Percentiles rank a stretch among this genome's conserved stretches.
Evolutionary conservation across 2,113 vertebrate genomes (phyloP).

Genomic region (Eubucco bourcierii): DNA sequence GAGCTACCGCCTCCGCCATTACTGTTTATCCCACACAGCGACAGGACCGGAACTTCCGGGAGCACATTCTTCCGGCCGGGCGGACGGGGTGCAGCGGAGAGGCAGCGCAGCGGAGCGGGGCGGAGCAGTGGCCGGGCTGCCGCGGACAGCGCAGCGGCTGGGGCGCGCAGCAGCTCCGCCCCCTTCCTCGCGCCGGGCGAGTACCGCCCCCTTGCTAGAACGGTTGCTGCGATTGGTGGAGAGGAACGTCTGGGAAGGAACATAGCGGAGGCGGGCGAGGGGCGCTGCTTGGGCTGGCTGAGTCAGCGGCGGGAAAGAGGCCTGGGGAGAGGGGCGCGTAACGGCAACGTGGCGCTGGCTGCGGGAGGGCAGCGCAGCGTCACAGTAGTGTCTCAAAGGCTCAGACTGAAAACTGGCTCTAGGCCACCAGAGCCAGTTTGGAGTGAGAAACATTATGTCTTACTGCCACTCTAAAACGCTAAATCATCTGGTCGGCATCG

Average conservation of each 20-base stretch:
- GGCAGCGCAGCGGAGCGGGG: background rate
- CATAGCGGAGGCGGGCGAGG: too few relatives aligned
- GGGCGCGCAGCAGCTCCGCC: background rate
- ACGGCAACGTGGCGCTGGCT: background rate
- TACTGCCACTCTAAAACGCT: background rate
- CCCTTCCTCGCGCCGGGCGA: background rate
- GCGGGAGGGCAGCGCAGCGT: background rate
- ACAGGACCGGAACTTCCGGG: slow-evolving; percentile 79
- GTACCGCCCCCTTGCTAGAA: background rate
- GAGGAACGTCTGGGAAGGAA: too few relatives aligned
- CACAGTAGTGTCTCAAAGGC: background rate
- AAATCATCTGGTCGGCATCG: background rate
- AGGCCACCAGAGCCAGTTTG: accelerated
- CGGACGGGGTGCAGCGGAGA: background rate
- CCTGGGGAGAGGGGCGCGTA: accelerated
- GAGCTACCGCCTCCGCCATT: slow-evolving; percentile 81
- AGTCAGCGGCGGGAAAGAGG: background rate
- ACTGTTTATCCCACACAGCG: slow-evolving; percentile 79
- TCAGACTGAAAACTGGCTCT: accelerated
- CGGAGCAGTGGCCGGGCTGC: background rate
- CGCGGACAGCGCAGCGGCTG: background rate
- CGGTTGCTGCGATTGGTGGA: background rate
- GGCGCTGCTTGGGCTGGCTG: background rate
- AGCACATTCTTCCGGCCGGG: slow-evolving; percentile 75
- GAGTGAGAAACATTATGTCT: background rate